Evolutionary conservation across 2,113 vertebrate genomes (phyloP).

Genomic region (Phycodurus eques): DNA sequence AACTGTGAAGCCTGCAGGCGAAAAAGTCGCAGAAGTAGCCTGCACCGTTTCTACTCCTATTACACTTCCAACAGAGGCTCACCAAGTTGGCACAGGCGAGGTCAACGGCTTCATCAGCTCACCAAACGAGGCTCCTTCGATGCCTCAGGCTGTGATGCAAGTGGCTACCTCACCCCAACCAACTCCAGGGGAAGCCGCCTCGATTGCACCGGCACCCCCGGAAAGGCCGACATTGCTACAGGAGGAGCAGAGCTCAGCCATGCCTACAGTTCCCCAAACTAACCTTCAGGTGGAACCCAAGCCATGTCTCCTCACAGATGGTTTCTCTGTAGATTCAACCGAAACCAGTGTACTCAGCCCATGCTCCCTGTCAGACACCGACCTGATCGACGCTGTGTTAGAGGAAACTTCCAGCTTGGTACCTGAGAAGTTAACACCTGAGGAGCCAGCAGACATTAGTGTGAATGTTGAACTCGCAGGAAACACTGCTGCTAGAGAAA

Average conservation of each 20-base stretch:
- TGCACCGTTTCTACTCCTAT: conserved; percentile 26
- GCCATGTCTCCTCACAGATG: conserved; percentile 21
- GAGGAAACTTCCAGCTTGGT: conserved; percentile 30
- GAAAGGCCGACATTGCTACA: conserved; percentile 13
- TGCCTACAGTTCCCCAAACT: background rate
- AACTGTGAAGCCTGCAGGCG: conserved; percentile 59
- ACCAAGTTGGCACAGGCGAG: conserved; percentile 13
- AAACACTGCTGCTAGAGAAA: conserved; percentile 6
- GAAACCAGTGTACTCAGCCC: conserved; percentile 39
- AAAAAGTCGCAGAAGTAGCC: conserved; percentile 42
- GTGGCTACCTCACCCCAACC: conserved; percentile 19
- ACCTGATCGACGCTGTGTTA: conserved; percentile 35
- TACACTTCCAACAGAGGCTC: conserved; percentile 47
- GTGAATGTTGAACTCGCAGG: conserved; percentile 8
- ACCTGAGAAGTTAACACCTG: conserved; percentile 8
- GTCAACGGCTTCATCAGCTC: conserved; percentile 40
- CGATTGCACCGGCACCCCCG: background rate
- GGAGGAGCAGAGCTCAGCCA: conserved; percentile 2
- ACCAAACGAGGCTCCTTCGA: conserved; percentile 28
- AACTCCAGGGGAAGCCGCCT: conserved; percentile 17
- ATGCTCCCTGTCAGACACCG: conserved; percentile 46
- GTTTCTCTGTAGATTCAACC: conserved; percentile 37
- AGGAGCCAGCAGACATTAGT: conserved; percentile 14
- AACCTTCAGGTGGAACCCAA: conserved; percentile 22
- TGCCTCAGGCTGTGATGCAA: conserved; percentile 1